A percentile compares a stretch with the other conserved stretches of the same genome.
These are phyloP conservation scores for Penaeus chinensis DNA, from an alignment of 1,140 invertebrate species.

Conservation along the genomic window DNA sequence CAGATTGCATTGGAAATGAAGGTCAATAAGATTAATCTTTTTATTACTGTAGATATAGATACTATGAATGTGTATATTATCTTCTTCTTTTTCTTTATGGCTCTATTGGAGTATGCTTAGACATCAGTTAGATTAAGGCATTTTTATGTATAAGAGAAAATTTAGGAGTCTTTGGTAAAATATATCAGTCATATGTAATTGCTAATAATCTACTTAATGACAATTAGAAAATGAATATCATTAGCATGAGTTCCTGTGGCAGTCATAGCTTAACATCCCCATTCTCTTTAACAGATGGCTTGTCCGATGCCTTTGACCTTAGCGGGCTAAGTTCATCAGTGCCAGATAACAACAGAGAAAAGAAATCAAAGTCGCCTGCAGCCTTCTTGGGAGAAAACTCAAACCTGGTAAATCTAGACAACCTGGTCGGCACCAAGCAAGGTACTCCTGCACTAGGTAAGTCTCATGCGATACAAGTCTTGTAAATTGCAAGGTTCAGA, in stretches of 20 bases:
- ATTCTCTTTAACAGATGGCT: slow-evolving; percentile 30
- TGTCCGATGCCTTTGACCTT: slow-evolving; percentile 53
- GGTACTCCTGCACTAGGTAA: slow-evolving; percentile 44
- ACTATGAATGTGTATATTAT: too few relatives aligned
- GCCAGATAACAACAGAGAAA: slow-evolving; percentile 59
- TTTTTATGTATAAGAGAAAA: too few relatives aligned
- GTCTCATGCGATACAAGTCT: neutral
- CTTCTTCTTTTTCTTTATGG: too few relatives aligned
- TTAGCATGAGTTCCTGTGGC: neutral
- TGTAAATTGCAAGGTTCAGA: neutral
- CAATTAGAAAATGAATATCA: neutral
- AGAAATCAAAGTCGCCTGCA: slow-evolving; percentile 82
- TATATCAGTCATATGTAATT: too few relatives aligned
- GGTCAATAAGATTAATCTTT: too few relatives aligned
- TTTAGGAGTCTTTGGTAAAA: too few relatives aligned
- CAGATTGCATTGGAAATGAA: too few relatives aligned
- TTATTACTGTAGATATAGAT: too few relatives aligned
- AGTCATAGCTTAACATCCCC: too few relatives aligned
- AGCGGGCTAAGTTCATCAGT: slow-evolving; percentile 45
- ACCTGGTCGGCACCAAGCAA: slow-evolving; percentile 72
- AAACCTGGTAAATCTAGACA: slow-evolving; percentile 92
- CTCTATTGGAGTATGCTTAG: too few relatives aligned
- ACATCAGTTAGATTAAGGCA: too few relatives aligned
- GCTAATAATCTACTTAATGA: too few relatives aligned
- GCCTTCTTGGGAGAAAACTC: slow-evolving; percentile 95